phyloP scores from a whole-genome alignment of 1,140 invertebrate genomes.

The Laupala kohalensis region DNA sequence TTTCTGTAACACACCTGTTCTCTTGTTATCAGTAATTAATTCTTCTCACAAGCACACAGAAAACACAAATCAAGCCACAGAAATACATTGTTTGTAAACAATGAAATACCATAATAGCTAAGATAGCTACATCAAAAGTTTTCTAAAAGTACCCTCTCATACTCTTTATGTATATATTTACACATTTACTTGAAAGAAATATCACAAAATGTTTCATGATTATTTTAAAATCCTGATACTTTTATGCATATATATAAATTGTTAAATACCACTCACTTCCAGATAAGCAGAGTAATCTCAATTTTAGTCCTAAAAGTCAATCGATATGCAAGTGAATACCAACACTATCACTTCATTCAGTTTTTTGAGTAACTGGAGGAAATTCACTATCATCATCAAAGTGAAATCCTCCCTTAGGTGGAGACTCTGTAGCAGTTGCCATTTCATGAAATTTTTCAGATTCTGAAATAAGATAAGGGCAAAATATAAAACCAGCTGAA shows the following conservation, averaged over 20 bases:
- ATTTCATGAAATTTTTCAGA: constrained; percentile 65
- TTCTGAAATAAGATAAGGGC: constrained; percentile 38
- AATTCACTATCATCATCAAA: constrained; percentile 72
- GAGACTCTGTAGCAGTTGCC: constrained; percentile 49
- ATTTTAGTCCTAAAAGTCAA: not conserved
- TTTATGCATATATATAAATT: not conserved
- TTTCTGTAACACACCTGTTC: not conserved
- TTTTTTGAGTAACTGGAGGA: constrained; percentile 61
- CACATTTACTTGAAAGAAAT: not conserved
- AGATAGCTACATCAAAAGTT: not conserved
- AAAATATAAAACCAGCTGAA: not conserved
- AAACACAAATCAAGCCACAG: not conserved
- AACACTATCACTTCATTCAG: constrained; percentile 30
- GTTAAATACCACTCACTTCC: not conserved
- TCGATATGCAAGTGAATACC: not conserved
- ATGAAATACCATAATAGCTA: not conserved
- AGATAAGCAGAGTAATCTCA: not conserved
- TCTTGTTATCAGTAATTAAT: not conserved
- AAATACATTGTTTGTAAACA: not conserved
- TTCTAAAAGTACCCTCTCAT: not conserved
- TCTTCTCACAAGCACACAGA: not conserved
- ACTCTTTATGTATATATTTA: not conserved
- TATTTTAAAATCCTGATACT: not conserved
- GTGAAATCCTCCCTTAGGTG: constrained; percentile 47
- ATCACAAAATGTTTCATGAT: not conserved